These are phyloP conservation scores for Chrysolina oricalcia DNA, from an alignment of 2,888 invertebrate species.

Conservation along the genomic window DNA sequence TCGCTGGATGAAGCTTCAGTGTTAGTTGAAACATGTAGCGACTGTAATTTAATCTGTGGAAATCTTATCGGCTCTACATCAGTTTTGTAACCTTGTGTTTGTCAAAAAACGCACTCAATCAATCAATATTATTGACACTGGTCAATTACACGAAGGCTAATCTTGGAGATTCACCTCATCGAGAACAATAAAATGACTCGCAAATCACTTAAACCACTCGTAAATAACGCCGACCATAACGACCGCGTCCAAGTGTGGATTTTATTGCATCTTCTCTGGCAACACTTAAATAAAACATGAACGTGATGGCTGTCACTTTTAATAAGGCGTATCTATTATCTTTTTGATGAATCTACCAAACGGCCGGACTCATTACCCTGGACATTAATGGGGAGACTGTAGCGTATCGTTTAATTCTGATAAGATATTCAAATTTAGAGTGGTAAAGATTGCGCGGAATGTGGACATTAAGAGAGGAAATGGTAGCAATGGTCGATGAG, in stretches of 20 bases:
- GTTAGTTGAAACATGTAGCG: no score
- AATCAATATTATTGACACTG: no score
- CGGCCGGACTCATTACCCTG: constrained; percentile 38
- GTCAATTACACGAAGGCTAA: no score
- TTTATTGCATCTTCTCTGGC: constrained; percentile 26
- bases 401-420: constrained; percentile 40
- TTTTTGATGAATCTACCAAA: constrained; percentile 44
- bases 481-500: constrained; percentile 18
- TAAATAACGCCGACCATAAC: constrained; percentile 11
- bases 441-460: constrained; percentile 18
- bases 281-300: constrained; percentile 38
- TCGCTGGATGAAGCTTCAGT: no score
- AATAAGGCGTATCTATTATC: constrained; percentile 47
- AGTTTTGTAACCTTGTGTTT: no score
- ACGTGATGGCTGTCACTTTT: constrained; percentile 46
- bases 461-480: not conserved
- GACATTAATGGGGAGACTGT: constrained; percentile 41
- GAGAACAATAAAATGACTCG: not conserved
- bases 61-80: no score
- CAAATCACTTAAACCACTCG: constrained; percentile 20
- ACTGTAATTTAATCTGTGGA: no score
- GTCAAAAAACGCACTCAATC: no score
- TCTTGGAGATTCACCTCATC: not conserved
- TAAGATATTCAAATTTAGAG: constrained; percentile 43
- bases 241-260: constrained; percentile 24